Evolutionary conservation across 2,797 vertebrate genomes (phyloP).

Genomic region (Lepus oiostolus): DNA sequence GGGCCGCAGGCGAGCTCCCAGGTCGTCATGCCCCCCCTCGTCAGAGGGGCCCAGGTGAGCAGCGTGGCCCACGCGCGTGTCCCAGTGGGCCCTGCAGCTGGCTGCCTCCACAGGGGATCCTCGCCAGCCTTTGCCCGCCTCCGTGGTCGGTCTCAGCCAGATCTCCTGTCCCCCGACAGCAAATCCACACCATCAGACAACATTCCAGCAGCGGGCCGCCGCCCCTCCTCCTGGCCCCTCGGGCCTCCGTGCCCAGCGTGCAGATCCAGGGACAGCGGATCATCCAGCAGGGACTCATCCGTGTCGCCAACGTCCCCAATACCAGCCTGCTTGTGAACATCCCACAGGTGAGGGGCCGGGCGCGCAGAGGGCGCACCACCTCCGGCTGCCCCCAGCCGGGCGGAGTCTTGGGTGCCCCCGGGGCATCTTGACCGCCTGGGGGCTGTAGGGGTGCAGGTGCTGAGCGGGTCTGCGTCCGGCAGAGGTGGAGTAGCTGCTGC

Average conservation of each 20-base stretch:
- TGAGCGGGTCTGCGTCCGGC: neutral
- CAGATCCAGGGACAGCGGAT: conserved; percentile 98
- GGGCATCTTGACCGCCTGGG: neutral
- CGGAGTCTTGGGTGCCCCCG: neutral
- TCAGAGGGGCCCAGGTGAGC: conserved; percentile 97
- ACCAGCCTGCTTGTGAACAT: conserved; percentile 96
- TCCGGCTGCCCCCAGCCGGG: neutral
- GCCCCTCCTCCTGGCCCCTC: conserved; percentile 95
- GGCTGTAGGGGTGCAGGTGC: neutral
- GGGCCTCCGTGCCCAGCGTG: conserved; percentile 96
- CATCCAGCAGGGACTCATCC: conserved; percentile 98
- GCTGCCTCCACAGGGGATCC: neutral
- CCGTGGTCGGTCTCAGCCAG: neutral
- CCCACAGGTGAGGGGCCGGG: conserved; percentile 91
- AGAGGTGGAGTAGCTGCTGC: neutral
- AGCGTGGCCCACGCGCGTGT: neutral
- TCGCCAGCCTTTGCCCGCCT: neutral
- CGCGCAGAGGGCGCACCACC: no score
- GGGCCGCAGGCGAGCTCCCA: conserved; percentile 92
- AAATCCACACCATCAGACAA: conserved; percentile 95
- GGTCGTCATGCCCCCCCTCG: conserved; percentile 97
- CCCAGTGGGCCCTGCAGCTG: neutral
- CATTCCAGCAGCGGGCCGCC: conserved; percentile 96
- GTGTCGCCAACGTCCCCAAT: conserved; percentile 96
- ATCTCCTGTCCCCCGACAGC: conserved; percentile 85